Evolutionary conservation across 2,888 invertebrate species (phyloP), one percentile per base, ranked within the genome.

Genomic region (Mycalesis mineus): DNA sequence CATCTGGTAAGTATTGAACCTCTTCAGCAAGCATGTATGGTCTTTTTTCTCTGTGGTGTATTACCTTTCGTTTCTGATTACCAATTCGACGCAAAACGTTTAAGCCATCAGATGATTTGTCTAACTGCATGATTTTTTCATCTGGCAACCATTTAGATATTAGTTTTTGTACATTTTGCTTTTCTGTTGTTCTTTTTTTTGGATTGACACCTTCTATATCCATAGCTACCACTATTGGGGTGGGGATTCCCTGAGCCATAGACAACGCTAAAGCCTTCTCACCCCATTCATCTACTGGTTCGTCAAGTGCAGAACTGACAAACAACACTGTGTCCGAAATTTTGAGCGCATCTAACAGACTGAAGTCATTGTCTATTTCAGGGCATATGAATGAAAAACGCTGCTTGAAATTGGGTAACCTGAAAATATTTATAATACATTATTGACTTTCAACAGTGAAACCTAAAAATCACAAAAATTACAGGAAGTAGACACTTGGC

Each of bases 21-120:
- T 93, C 88, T 79, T 99, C 98, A 0, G 95, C 96, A 65, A 97
- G 87, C 66, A 99, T 78, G 82, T 97, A 95, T 0, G 98, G 93
- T 56, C 98, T 92, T 68, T 93, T 93, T 74, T 95, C 95, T 72
- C 96, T 93, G 48, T 89, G 89, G 61, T 93, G 91, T 2, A 97
- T 81, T 8, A 91, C 80, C 57, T 93, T 94, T 67, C 94, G 93
- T 77, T 97, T 98, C 74, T 97, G 96, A 57, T 93, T 93, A 2
- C 96, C 95, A 73, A 97, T 94, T 69, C 93, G 92, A 49, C 90
- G 79, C 58, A 90, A 68, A 9, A 91, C 61, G 75, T 96, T 94
- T 28, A 97, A 78, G 0, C 93, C 95, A 84, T 96, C 96, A 0
- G 91, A 82, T 64, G 91, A 90, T 70, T 94, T 95, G 71, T 97